Evolutionary conservation across 2,113 vertebrate species (phyloP).

Genomic region (Oostethus manadensis): DNA sequence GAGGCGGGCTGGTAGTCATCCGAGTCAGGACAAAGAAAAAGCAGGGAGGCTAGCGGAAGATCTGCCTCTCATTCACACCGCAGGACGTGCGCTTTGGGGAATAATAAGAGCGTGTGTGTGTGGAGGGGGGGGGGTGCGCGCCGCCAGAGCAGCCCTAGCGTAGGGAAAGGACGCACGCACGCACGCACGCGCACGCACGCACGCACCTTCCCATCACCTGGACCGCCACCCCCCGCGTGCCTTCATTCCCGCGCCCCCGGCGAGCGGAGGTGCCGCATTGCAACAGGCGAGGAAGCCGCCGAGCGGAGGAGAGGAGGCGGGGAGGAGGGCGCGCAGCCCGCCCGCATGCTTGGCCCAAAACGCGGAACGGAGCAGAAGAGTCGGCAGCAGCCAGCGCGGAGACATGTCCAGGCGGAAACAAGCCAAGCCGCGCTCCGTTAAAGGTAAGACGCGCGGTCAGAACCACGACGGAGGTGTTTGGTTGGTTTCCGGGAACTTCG

Average conservation of each 20-base stretch:
- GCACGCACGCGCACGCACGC: too few relatives aligned
- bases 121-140: constrained; percentile 75
- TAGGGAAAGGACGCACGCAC: background rate
- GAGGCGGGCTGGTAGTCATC: constrained; percentile 79
- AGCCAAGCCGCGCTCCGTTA: constrained; percentile 96
- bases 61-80: constrained; percentile 35
- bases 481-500: too few relatives aligned
- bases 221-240: constrained; percentile 29
- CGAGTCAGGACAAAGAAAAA: constrained; percentile 98
- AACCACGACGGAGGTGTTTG: constrained; percentile 71
- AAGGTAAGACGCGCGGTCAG: constrained; percentile 78
- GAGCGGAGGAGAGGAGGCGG: constrained; percentile 41
- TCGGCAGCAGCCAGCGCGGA: constrained; percentile 45
- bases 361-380: constrained; percentile 38
- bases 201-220: constrained; percentile 14
- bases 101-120: constrained; percentile 43
- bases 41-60: constrained; percentile 82
- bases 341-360: constrained; percentile 58
- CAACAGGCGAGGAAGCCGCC: constrained; percentile 83
- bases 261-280: constrained; percentile 86
- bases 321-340: constrained; percentile 54
- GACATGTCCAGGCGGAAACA: constrained; percentile 97
- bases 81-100: constrained; percentile 39
- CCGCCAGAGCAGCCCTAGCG: constrained; percentile 71
- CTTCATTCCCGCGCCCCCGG: constrained; percentile 33